Evolutionary conservation across 2,797 vertebrate genomes (phyloP).

Genomic region (Cyprinodon diabolis): DNA sequence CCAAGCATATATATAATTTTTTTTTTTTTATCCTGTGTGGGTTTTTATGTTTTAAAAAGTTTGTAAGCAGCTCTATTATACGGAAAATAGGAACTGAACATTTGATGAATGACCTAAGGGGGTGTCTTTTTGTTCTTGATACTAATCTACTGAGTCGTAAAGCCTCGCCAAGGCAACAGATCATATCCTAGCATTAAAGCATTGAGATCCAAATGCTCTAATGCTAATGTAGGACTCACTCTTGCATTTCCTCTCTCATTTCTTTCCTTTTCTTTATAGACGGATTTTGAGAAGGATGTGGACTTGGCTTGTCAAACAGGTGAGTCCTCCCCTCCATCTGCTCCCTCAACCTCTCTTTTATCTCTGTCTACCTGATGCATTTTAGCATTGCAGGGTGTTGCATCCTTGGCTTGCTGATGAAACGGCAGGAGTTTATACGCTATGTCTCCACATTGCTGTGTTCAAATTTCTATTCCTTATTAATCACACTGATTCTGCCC

Average conservation of each 20-base stretch:
- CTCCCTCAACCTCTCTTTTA: conserved; percentile 13
- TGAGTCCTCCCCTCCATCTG: conserved; percentile 70
- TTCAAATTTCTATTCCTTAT: conserved; percentile 59
- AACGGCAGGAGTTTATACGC: conserved; percentile 46
- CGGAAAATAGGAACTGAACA: conserved; percentile 22
- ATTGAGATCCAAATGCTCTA: conserved; percentile 34
- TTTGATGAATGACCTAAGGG: conserved; percentile 11
- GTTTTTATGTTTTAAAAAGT: conserved; percentile 9
- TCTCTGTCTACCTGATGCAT: conserved; percentile 20
- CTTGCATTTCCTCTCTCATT: conserved; percentile 40
- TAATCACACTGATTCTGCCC: conserved; percentile 64
- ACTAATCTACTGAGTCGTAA: conserved; percentile 14
- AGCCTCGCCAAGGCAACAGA: conserved; percentile 41
- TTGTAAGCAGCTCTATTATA: conserved; percentile 1
- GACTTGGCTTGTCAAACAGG: conserved; percentile 99
- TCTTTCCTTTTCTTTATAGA: conserved; percentile 80
- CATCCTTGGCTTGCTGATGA: conserved; percentile 24
- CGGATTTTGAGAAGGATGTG: conserved; percentile 99
- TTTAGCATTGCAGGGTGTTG: conserved; percentile 35
- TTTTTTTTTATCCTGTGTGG: conserved; percentile 6
- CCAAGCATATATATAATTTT: background rate
- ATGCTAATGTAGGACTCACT: conserved; percentile 31
- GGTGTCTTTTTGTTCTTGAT: conserved; percentile 1
- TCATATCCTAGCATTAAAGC: conserved; percentile 17
- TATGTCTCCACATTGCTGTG: conserved; percentile 35